Evolutionary conservation across 1,140 invertebrate genomes (phyloP), one percentile per base, ranked within the genome.

Genomic region (Panagrolaimus sp.): DNA sequence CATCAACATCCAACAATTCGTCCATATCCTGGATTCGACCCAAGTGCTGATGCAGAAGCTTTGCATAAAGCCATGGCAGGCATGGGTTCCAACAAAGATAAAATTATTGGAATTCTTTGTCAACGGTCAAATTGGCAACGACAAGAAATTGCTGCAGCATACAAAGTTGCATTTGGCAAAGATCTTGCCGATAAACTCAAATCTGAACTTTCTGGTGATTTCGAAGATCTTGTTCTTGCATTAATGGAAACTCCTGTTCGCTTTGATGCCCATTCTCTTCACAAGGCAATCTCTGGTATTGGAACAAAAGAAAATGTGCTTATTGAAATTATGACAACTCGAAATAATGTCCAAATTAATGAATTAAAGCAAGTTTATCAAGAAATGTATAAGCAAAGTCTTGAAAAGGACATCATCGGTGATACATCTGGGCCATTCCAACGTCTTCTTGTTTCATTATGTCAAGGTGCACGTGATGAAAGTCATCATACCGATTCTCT

Each of bases 11-110:
- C 77, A 0, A 74, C 75, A 1, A 48, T 94, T 57, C 90, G 88
- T 82, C 89, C 91, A 44, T 89, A 89, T 43, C 89, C 91, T 65
- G 89, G 89, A 43, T 94, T 94, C 84, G 90, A 94, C 84, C 88
- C 92, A 11, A 89, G 89, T 63, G 87, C 88, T 68, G 93, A 96
- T 87, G 93, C 93, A 1, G 89, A 89, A 67, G 88, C 89, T 64
- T 85, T 97, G 16, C 88, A 90, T 70, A 92, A 92, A 82, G 93
- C 93, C 1, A 96, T 96, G 92, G 92, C 93, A 84, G 92, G 92
- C 64, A 89, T 90, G 47, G 88, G 79, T 45, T 81, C 80, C 63
- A 71, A 81, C 72, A 79, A 80, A 20, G 61, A 69, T 16, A 76
- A 77, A 48, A 70, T 79, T 43, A 74, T 81, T 45, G 63, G 64